Evolutionary conservation across 2,113 vertebrate genomes (phyloP).

Genomic region (Corythoichthys haematopterus): DNA sequence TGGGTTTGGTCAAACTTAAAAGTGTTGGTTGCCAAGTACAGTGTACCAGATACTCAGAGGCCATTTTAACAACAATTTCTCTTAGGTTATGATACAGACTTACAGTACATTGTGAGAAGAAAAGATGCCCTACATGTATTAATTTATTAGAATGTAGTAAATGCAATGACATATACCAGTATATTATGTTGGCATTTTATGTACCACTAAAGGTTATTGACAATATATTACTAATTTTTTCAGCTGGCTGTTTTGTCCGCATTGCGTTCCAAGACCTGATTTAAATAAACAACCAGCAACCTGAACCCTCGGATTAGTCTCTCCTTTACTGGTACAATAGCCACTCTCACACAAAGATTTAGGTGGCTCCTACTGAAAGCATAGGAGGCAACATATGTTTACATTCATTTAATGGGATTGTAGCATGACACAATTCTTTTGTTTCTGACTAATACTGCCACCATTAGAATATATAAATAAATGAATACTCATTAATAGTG

Average conservation of each 20-base stretch:
- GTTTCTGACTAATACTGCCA: neutral
- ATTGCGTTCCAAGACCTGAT: neutral
- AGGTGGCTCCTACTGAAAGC: neutral
- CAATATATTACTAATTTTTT: neutral
- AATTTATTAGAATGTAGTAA: neutral
- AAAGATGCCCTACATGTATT: neutral
- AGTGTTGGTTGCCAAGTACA: neutral
- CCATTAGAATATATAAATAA: too few species aligned
- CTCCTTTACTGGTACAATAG: neutral
- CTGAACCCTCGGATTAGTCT: neutral
- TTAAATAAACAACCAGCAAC: neutral
- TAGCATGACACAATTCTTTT: neutral
- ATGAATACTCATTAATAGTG: too few species aligned
- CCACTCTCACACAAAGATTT: neutral
- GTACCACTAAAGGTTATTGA: neutral
- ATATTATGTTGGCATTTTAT: neutral
- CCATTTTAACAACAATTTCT: neutral
- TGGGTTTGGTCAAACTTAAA: constrained; percentile 6
- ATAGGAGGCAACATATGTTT: too few species aligned
- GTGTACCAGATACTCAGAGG: neutral
- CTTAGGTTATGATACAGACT: too few species aligned
- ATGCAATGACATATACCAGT: neutral
- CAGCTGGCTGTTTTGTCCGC: neutral
- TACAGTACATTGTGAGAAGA: neutral
- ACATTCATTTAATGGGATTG: too few species aligned